Conservation (phyloP, 2,888 invertebrate genomes). For the Drosophila mayaguana region DNA sequence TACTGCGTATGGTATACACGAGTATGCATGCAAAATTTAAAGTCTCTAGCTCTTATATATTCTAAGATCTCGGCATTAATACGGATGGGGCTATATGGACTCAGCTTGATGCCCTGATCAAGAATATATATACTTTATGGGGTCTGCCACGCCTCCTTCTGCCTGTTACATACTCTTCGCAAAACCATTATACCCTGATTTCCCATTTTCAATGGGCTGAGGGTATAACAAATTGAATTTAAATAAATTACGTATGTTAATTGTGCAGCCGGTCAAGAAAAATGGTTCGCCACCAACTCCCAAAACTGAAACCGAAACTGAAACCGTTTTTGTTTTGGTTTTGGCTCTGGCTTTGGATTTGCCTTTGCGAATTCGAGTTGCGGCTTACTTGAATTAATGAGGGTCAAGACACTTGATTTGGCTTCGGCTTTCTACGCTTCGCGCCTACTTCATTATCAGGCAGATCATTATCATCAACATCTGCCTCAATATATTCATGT, state of each 20-base stretch:
- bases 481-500: background rate
- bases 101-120: too few relatives aligned
- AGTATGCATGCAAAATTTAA: too few relatives aligned
- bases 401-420: conserved; percentile 73
- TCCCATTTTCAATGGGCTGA: too few relatives aligned
- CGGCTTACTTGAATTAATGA: conserved; percentile 77
- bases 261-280: conserved; percentile 53
- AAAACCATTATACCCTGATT: too few relatives aligned
- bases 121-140: too few relatives aligned
- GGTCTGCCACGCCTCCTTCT: too few relatives aligned
- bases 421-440: conserved; percentile 59
- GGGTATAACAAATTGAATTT: conserved; percentile 81
- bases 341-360: conserved; percentile 3
- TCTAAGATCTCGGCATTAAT: too few relatives aligned
- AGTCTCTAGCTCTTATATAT: too few relatives aligned
- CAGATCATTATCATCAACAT: conserved; percentile 1
- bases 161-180: too few relatives aligned
- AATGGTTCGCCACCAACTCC: conserved; percentile 15
- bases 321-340: conserved; percentile 46
- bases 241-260: conserved; percentile 81
- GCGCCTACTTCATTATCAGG: conserved; percentile 25
- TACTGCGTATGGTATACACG: too few relatives aligned
- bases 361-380: conserved; percentile 48
- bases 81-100: too few relatives aligned
- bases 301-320: conserved; percentile 30